Evolutionary conservation across 1,140 invertebrate species (phyloP).

Genomic region (Formica selysi): DNA sequence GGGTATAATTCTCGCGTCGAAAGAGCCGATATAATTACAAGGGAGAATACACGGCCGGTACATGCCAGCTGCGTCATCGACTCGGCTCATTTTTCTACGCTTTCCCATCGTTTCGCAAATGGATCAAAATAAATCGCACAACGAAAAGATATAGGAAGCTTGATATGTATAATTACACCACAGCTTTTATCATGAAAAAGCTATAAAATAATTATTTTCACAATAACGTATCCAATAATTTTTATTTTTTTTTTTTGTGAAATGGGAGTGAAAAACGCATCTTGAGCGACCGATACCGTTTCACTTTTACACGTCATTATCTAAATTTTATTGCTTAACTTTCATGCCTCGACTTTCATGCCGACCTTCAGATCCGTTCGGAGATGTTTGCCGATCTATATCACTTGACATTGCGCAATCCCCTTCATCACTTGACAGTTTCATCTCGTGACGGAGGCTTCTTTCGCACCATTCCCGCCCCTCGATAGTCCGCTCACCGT

Average conservation of each 20-base stretch:
- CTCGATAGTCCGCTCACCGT: neutral
- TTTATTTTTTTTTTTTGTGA: no score
- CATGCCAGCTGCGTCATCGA: conserved; percentile 39
- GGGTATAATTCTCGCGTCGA: conserved; percentile 56
- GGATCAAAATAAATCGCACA: neutral
- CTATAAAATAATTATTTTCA: no score
- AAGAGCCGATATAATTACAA: conserved; percentile 73
- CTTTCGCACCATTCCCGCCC: conserved; percentile 13
- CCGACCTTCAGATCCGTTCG: conserved; percentile 76
- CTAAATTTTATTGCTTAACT: conserved; percentile 66
- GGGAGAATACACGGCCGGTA: conserved; percentile 49
- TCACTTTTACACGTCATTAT: conserved; percentile 34
- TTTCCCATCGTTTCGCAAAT: conserved; percentile 32
- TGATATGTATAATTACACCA: neutral
- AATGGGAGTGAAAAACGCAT: neutral
- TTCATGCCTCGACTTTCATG: conserved; percentile 76
- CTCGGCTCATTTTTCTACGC: neutral
- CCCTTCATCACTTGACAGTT: conserved; percentile 51
- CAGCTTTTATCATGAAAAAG: no score
- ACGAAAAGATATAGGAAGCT: neutral
- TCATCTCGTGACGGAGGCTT: conserved; percentile 21
- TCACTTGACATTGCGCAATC: conserved; percentile 72
- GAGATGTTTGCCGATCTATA: conserved; percentile 77
- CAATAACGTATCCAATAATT: neutral
- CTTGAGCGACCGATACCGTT: neutral